Evolutionary conservation across 2,888 invertebrate genomes (phyloP), one percentile per base, ranked within the genome.

Genomic region (Dryocosmus kuriphilus): DNA sequence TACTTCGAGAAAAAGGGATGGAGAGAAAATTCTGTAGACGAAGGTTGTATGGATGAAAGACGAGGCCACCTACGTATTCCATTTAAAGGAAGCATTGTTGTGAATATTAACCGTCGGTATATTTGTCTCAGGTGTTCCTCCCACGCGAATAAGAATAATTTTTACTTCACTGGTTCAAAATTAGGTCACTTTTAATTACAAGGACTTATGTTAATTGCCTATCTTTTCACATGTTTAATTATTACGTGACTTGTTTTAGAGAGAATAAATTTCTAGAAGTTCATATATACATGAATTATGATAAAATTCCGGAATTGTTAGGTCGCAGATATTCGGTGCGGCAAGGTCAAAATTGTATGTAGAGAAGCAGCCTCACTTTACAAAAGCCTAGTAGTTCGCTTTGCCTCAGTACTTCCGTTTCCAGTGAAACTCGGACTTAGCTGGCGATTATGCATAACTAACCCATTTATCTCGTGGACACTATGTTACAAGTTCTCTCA

Each of bases 61-160:
- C 51, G 76, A 76, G 76, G 76, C 22, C 76, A 67, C 46, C 63
- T 65, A 76, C 76, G 76, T 76, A 55, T 51, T 41, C 32, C 32
- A 32, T 46, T 63, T 11, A 19, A 65, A 16, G 57, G 35, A 16
- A 35, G 62, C 55, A 27, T 38, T 41, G 16, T 65, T 55, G 30
- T 60, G 76, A 35, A 74, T 61, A 78, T 57, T 55, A 76, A 65
- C 24, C 46, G 30, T 46, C 6, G 27, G 14, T 41, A 9, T n/a
- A 8, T 22, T 22, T n/a, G n/a, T 46, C 14, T 24, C 24, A 46
- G 19, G 27, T 27, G 46, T 60, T 63, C 9, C 74, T 67, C 67
- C n/a, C 11, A 41, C 41, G 41, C 11, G 2, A 16, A 67, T 9
- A 67, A 46, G 8, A 16, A 46, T 16, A 2, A 67, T 67, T 16